Conservation (phyloP, 2,113 vertebrate genomes). For the Dolichallabes microphthalmus region DNA sequence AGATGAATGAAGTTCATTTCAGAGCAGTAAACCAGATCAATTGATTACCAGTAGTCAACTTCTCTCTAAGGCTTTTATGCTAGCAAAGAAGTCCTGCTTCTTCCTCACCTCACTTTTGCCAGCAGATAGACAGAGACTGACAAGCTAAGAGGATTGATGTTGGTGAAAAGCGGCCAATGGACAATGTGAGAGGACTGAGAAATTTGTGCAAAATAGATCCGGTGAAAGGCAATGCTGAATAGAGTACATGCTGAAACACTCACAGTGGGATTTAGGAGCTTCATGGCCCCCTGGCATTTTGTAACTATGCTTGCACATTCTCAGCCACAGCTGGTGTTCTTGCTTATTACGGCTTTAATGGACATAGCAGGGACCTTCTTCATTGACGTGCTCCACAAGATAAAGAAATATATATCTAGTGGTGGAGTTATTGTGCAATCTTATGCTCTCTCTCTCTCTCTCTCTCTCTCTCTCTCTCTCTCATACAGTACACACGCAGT, state of each 20-base stretch:
- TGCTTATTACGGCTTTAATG: constrained; percentile 7
- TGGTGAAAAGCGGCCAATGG: not conserved
- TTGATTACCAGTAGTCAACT: constrained; percentile 26
- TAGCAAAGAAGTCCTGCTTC: constrained; percentile 1
- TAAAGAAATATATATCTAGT: not conserved
- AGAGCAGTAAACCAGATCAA: constrained; percentile 21
- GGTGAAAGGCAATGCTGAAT: constrained; percentile 33
- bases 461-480: not conserved
- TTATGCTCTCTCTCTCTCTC: constrained; percentile 10
- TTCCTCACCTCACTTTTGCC: constrained; percentile 15
- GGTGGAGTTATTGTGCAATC: not conserved
- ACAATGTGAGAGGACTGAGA: constrained; percentile 8
- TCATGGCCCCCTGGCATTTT: not conserved
- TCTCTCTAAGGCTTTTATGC: constrained; percentile 16
- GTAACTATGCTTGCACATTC: constrained; percentile 19
- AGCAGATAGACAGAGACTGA: constrained; percentile 21
- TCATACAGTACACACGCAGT: constrained; percentile 3
- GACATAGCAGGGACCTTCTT: constrained; percentile 11
- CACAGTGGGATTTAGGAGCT: constrained; percentile 9
- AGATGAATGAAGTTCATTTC: not conserved
- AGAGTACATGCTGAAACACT: constrained; percentile 34
- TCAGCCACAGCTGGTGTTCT: not conserved
- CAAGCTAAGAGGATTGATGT: constrained; percentile 14
- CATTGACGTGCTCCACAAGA: constrained; percentile 16
- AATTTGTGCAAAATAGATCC: not conserved